Conservation (phyloP, 2,113 vertebrate genomes). For the Pseudois nayaur region DNA sequence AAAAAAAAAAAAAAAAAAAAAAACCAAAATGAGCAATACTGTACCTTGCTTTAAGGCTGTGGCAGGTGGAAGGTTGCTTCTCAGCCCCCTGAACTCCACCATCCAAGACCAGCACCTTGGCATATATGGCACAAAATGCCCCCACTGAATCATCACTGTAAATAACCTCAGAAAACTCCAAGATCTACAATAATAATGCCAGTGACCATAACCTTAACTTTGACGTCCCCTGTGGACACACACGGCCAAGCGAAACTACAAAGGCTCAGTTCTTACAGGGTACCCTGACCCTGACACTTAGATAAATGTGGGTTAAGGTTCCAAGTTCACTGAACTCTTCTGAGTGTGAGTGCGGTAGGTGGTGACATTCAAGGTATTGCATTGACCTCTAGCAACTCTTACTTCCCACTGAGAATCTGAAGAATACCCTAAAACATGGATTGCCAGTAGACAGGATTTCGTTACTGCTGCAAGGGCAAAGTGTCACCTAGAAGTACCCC, state of each 20-base stretch:
- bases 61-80: neutral
- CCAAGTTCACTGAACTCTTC: constrained; percentile 32
- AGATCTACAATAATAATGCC: neutral
- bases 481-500: constrained; percentile 22
- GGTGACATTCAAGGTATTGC: neutral
- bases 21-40: neutral
- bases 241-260: neutral
- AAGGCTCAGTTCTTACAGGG: neutral
- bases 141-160: neutral
- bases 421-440: neutral
- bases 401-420: neutral
- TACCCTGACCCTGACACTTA: neutral
- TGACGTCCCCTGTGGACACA: neutral
- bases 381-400: neutral
- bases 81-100: neutral
- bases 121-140: neutral
- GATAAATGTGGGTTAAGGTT: neutral
- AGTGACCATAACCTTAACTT: neutral
- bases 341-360: neutral
- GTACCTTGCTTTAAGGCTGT: neutral
- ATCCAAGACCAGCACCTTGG: neutral
- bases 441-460: neutral
- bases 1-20: constrained; percentile 23
- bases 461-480: constrained; percentile 57
- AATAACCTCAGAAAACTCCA: constrained; percentile 32